phyloP scores from a whole-genome alignment of 2,888 invertebrate genomes.

The Caenorhabditis sp. region DNA sequence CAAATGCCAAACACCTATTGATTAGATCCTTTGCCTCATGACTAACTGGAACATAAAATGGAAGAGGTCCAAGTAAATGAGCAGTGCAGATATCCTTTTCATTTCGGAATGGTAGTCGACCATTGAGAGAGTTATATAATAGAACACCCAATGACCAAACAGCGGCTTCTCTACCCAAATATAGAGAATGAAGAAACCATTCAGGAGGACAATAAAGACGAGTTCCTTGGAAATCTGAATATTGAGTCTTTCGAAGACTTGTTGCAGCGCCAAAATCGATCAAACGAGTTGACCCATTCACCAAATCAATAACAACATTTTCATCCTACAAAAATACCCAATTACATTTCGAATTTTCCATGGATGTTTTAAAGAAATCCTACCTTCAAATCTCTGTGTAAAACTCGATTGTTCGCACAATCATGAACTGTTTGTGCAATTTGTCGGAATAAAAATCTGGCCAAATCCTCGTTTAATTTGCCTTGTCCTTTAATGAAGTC shows the following conservation, averaged over 20 bases:
- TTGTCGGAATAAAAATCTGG: constrained; percentile 66
- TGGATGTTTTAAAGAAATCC: too few species aligned
- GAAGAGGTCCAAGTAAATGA: constrained; percentile 68
- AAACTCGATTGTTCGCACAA: constrained; percentile 58
- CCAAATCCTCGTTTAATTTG: constrained; percentile 60
- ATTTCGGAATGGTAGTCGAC: constrained; percentile 66
- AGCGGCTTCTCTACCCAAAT: constrained; percentile 67
- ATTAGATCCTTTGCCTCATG: constrained; percentile 63
- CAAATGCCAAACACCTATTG: constrained; percentile 60
- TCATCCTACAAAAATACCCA: constrained; percentile 59
- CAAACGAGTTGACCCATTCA: constrained; percentile 63
- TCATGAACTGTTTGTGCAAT: constrained; percentile 62
- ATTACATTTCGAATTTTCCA: not conserved
- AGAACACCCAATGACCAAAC: constrained; percentile 69
- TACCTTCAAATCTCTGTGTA: constrained; percentile 68
- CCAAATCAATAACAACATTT: constrained; percentile 67
- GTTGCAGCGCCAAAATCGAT: constrained; percentile 70
- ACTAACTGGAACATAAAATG: constrained; percentile 57
- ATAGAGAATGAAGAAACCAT: constrained; percentile 68
- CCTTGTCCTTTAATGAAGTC: constrained; percentile 65
- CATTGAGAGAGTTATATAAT: constrained; percentile 67
- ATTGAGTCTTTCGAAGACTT: constrained; percentile 61
- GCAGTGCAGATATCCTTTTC: constrained; percentile 69
- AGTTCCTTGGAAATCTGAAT: constrained; percentile 68
- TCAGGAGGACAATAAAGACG: constrained; percentile 68